phyloP scores from a whole-genome alignment of 1,140 invertebrate species.

The Plutomurus gul region DNA sequence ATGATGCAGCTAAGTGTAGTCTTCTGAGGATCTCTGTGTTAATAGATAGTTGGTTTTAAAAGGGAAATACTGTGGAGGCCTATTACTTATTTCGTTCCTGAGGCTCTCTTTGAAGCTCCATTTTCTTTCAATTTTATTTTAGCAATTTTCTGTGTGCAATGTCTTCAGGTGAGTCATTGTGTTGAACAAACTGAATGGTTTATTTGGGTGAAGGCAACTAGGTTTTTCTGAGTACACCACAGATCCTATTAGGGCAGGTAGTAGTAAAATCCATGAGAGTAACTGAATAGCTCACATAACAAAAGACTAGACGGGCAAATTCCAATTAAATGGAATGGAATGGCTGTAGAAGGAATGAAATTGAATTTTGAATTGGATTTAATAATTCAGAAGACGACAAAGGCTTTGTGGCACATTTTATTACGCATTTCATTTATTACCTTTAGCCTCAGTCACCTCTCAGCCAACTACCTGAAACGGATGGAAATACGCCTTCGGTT shows the following conservation, averaged over 20 bases:
- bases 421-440: not conserved
- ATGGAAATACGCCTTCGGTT: no score
- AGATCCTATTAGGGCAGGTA: no score
- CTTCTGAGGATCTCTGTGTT: no score
- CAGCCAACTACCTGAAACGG: no score
- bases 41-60: no score
- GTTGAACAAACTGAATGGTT: not conserved
- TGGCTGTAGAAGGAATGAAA: not conserved
- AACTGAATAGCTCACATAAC: not conserved
- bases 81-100: no score
- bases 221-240: not conserved
- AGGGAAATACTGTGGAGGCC: no score
- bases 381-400: not conserved
- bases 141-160: not conserved
- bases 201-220: not conserved
- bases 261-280: no score
- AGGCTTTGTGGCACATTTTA: not conserved
- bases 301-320: not conserved
- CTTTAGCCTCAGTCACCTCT: not conserved
- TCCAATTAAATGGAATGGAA: constrained; percentile 1
- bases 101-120: no score
- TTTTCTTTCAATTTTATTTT: no score
- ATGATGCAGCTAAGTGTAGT: no score
- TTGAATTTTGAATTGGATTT: constrained; percentile 2
- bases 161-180: not conserved